These are phyloP conservation scores for Hymenochirus boettgeri DNA, from an alignment of 2,113 vertebrate species.

Conservation along the genomic window DNA sequence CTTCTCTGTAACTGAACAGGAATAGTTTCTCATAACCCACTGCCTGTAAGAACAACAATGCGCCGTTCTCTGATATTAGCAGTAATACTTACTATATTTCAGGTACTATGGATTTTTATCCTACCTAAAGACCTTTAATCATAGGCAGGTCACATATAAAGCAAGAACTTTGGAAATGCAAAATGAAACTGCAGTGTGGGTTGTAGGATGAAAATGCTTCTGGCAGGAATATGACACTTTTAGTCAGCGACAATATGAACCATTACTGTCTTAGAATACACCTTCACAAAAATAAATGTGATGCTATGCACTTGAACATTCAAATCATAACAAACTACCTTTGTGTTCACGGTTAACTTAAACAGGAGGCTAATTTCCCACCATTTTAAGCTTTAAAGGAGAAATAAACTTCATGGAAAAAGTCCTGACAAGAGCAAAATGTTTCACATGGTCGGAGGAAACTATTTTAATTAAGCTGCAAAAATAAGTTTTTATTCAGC, in stretches of 20 bases:
- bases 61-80: conserved; percentile 17
- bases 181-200: conserved; percentile 33
- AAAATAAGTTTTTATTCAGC: too few relatives aligned
- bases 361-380: too few relatives aligned
- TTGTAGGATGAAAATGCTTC: conserved; percentile 31
- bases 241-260: conserved; percentile 18
- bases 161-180: conserved; percentile 27
- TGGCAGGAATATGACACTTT: conserved; percentile 35
- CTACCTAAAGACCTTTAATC: conserved; percentile 41
- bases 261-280: conserved; percentile 22
- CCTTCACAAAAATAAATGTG: conserved; percentile 11
- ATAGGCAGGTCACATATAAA: conserved; percentile 39
- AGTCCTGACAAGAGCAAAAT: too few relatives aligned
- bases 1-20: too few relatives aligned
- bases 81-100: conserved; percentile 8
- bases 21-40: conserved; percentile 5
- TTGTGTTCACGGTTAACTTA: conserved; percentile 4
- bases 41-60: background rate
- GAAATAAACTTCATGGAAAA: too few relatives aligned
- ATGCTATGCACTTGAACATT: background rate
- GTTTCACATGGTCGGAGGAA: too few relatives aligned
- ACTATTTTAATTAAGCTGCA: too few relatives aligned
- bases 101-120: conserved; percentile 37
- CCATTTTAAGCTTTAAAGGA: too few relatives aligned
- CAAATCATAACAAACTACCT: background rate